phyloP scores from a whole-genome alignment of 2,888 invertebrate genomes.

The Monoplex corrugatus region DNA sequence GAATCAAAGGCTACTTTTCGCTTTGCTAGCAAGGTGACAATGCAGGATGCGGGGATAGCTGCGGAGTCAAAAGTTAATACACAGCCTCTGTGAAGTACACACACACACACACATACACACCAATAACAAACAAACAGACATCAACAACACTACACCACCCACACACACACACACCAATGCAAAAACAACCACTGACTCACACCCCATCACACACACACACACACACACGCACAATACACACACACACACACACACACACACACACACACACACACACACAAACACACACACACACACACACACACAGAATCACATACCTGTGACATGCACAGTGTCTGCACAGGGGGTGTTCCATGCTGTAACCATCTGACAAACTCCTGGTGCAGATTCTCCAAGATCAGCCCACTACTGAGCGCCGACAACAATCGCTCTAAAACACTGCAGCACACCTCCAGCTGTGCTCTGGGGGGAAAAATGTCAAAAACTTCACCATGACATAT shows the following conservation, averaged over 20 bases:
- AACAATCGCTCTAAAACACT: slow-evolving; percentile 87
- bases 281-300: background rate
- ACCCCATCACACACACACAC: background rate
- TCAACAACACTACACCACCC: no score
- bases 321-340: slow-evolving; percentile 85
- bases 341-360: slow-evolving; percentile 85
- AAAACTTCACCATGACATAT: no score
- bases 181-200: no score
- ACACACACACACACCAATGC: no score
- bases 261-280: slow-evolving; percentile 79
- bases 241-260: background rate
- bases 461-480: slow-evolving; percentile 82
- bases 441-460: slow-evolving; percentile 86
- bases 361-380: slow-evolving; percentile 82
- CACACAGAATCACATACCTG: slow-evolving; percentile 82
- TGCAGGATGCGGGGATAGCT: no score
- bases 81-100: no score
- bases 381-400: slow-evolving; percentile 84
- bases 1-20: no score
- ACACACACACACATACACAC: no score
- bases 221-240: background rate
- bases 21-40: no score
- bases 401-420: slow-evolving; percentile 85
- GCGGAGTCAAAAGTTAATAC: no score
- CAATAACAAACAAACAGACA: no score